Evolutionary conservation across 2,888 invertebrate genomes (phyloP).

Genomic region (Dorcus parallelipipedus): DNA sequence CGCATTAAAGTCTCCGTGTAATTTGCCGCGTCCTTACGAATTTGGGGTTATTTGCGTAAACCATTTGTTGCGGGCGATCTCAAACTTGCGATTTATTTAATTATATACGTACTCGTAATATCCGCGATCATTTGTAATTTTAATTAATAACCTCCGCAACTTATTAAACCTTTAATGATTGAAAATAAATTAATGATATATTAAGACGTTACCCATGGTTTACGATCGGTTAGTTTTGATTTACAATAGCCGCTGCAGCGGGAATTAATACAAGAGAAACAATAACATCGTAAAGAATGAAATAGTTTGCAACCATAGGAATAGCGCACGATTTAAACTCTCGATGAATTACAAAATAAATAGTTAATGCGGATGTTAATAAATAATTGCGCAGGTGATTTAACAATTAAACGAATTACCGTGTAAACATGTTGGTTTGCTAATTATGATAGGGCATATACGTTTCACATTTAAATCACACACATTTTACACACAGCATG

Average conservation of each 20-base stretch:
- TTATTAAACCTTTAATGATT: background rate
- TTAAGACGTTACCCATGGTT: background rate
- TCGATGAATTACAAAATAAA: background rate
- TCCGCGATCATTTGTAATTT: background rate
- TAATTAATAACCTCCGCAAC: background rate
- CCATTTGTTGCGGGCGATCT: too few relatives aligned
- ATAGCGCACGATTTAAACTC: background rate
- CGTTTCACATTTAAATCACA: conserved; percentile 34
- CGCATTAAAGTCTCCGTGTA: conserved; percentile 26
- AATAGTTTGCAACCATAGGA: background rate
- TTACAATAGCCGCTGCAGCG: background rate
- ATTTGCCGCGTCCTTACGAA: background rate
- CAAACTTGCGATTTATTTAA: too few relatives aligned
- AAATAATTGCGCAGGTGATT: conserved; percentile 16
- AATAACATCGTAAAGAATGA: conserved; percentile 2
- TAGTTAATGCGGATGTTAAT: background rate
- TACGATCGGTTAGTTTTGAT: background rate
- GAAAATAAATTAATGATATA: background rate
- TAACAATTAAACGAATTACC: conserved; percentile 33
- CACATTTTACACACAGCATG: conserved; percentile 28
- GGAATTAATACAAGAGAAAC: background rate
- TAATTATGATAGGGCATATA: conserved; percentile 30
- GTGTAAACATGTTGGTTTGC: conserved; percentile 44
- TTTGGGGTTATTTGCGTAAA: too few relatives aligned
- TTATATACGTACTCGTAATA: too few relatives aligned